Evolutionary conservation across 2,113 vertebrate genomes (phyloP), one percentile per base, ranked within the genome.

Genomic region (Rana temporaria): DNA sequence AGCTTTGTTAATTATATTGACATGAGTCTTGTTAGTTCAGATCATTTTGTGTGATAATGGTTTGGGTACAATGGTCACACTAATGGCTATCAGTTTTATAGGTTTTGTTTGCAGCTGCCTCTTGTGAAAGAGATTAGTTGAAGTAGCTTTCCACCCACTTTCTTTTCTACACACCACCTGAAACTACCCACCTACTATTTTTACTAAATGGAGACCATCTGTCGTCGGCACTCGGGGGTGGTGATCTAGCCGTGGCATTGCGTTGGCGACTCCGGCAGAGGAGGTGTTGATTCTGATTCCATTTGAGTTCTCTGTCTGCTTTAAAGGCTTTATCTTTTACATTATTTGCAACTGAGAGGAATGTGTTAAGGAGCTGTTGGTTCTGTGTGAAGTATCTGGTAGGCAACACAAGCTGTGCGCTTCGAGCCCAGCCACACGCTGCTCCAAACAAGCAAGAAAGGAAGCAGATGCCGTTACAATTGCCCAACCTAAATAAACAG

Each of bases 401-500:
- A 65, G 52, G 70, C 62, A 66, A 82, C 71, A 74, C 71, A 82
- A 82, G 80, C 80, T 82, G 80, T 82, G 70, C 14, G 62, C 65
- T 74, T 34, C 17, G 62, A 66, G 60, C 62, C 69, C 79, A 74
- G 48, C 18, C 42, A 42, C 80, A 82, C 30, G 22, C 70, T 6
- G 68, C 57, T 81, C 57, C 57, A 62, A 32, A 64, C 42, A 72
- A 63, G 59, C 26, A 74, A 53, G 70, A 75, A 52, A 73, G 20
- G 62, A 19, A 82, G 70, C 80, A 82, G 80, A 82, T 74, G 80
- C 80, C 67, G 60, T 38, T 52, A 26, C 32, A 2, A 18, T 63
- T 57, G 14, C 57, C 67, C 79, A 72, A 18, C 56, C 60, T n/a
- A 62, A 63, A 81, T 63, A 72, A 81, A 71, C 80, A 74, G 78